Base-by-base conservation (phyloP, 2,888 invertebrate genomes). In the Nemotelus pantherinus region DNA sequence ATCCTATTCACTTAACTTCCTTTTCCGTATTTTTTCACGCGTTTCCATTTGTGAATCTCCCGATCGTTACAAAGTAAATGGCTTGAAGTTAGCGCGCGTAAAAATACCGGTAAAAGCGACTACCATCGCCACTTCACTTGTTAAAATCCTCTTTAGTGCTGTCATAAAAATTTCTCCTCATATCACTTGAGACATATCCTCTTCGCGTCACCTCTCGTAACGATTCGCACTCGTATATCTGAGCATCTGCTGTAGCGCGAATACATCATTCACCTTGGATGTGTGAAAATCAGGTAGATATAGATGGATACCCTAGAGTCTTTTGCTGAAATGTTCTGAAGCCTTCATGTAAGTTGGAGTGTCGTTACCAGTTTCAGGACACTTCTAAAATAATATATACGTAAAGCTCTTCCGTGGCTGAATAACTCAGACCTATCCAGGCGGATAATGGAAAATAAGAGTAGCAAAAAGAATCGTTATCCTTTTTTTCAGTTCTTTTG, bases 121-220 rank as follows among this genome's bases (percentile, higher is more conserved):
- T 25, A 25, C 25, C 25, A 25, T 55, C 71, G 10, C 39, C 45
- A 57, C 58, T 72, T 58, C 44, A 6, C 58, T 57, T 57, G 44
- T 57, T 57, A 72, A 72, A 72, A 72, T 57, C 71, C 71, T 58
- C 71, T 57, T 72, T 45, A 72, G 70, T 57, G 71, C 25, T 57
- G 57, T 70, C 71, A 72, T 72, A 57, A 72, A 72, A 72, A 72
- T 58, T 72, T 44, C 57, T 72, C 48, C 45, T 57, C 58, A 7
- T 70, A 72, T 72, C 71, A 72, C 71, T 72, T 72, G 71, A 72
- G 71, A 72, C 71, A 58, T 55, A 70, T 58, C 71, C 71, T 72
- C 71, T 72, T 50, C 25, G 47, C 7, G 65, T 7, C 47, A 9
- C 47, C 65, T 57, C 25, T 25, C 25, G 57, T 10, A 57, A 10